Evolutionary conservation across 1,140 invertebrate species (phyloP), one percentile per base, ranked within the genome.

Genomic region (Carposina sasakii): DNA sequence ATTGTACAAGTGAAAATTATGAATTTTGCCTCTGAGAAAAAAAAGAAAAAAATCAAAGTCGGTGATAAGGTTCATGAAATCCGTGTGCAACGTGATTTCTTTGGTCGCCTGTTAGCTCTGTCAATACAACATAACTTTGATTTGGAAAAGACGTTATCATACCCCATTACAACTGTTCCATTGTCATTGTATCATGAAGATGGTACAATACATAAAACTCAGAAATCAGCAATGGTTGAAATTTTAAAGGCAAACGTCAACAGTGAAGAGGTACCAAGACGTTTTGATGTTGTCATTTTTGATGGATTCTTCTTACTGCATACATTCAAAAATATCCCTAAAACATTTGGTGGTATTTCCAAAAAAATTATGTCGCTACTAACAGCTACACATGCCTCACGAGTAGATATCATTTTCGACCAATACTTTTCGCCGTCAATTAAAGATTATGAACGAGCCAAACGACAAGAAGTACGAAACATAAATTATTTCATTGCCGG

Each of bases 261-360:
- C 5, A 8, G 41, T 39, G 31, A 17, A 37, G n/a, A n/a, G n/a
- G n/a, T n/a, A n/a, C n/a, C n/a, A n/a, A n/a, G n/a, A n/a, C n/a
- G n/a, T n/a, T n/a, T 56, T 15, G 70, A 73, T 53, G 24, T 66
- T 9, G 12, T 56, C 5, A 47, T 73, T n/a, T 41, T 62, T 26
- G 70, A 73, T 54, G 70, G 67, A 3, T 73, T 73, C 41, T 74
- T 65, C 47, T 43, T 72, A 9, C 42, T 74, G 9, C 60, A 76
- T 43, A 48, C 56, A 0, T 56, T 76, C 43, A 67, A 57, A 55
- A 55, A 67, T 55, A 50, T 70, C 4, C 67, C 63, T 9, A 49
- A 49, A 46, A 63, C 36, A 3, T 76, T 68, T 61, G 63, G 64
- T 48, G 33, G 26, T 56, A 61, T 71, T 31, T 70, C 60, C n/a